phyloP scores from a whole-genome alignment of 2,113 vertebrate genomes.

The Apteryx mantelli region DNA sequence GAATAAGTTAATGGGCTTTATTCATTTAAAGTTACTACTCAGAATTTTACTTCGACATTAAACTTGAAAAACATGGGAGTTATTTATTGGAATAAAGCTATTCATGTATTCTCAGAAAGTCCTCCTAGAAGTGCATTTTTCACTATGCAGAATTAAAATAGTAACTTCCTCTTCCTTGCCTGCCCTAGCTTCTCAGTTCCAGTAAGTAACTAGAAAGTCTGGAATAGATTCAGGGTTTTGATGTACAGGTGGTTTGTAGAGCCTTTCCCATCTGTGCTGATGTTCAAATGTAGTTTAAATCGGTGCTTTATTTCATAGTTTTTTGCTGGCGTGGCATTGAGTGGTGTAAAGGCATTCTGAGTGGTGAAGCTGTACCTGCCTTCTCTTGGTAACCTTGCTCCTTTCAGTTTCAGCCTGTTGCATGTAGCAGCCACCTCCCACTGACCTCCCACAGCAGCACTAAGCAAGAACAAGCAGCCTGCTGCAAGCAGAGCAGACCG shows the following conservation, averaged over 20 bases:
- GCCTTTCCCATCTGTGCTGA: neutral
- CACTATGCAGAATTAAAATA: neutral
- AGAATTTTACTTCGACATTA: neutral
- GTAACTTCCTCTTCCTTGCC: neutral
- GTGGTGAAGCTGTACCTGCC: neutral
- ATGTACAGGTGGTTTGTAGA: neutral
- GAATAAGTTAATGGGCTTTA: neutral
- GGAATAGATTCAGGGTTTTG: neutral
- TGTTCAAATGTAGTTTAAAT: neutral
- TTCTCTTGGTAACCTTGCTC: neutral
- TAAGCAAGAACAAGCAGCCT: neutral
- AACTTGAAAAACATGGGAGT: neutral
- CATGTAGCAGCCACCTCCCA: neutral
- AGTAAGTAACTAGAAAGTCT: neutral
- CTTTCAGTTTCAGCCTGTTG: neutral
- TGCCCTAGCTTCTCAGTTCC: neutral
- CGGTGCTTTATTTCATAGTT: neutral
- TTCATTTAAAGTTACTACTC: neutral
- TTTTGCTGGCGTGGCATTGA: rapidly evolving
- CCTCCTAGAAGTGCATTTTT: neutral
- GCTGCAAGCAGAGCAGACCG: neutral
- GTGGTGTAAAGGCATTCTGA: neutral
- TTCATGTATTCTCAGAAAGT: neutral
- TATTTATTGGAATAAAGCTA: neutral
- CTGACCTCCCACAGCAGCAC: neutral